These are phyloP conservation scores for Indicator maculatus DNA, from an alignment of 2,113 vertebrate genomes.

Conservation along the genomic window DNA sequence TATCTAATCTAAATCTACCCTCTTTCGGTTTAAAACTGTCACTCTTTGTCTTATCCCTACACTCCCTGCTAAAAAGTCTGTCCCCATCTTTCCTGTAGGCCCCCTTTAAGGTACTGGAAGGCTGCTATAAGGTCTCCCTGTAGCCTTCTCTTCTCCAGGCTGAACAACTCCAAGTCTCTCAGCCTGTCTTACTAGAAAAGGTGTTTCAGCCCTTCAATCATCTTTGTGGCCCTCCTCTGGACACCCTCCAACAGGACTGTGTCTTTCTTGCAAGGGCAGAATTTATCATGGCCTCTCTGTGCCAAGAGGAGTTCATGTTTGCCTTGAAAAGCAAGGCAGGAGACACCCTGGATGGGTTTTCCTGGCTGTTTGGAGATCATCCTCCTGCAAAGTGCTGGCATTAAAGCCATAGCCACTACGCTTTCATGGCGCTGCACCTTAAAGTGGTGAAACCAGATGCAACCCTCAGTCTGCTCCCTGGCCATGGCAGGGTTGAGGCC, in stretches of 20 bases:
- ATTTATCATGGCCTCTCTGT: neutral
- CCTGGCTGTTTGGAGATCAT: rapidly evolving
- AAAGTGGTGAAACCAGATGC: neutral
- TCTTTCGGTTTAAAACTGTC: neutral
- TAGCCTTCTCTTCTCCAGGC: neutral
- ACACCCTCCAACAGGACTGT: neutral
- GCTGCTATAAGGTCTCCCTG: neutral
- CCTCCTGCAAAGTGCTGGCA: rapidly evolving
- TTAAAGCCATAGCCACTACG: neutral
- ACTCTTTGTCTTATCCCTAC: neutral
- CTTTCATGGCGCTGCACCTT: neutral
- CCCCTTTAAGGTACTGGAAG: neutral
- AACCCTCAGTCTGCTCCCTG: too few relatives aligned
- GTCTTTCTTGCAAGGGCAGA: neutral
- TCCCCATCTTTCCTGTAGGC: too few relatives aligned
- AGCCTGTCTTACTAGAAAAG: neutral
- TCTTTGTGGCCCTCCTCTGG: neutral
- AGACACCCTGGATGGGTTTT: neutral
- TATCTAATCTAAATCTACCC: too few relatives aligned
- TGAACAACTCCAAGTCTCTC: neutral
- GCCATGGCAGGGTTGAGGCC: neutral
- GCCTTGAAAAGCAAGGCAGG: neutral
- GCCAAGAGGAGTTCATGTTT: neutral
- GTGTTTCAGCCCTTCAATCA: too few relatives aligned
- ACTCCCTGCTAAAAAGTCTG: neutral